These are phyloP conservation scores for Thripadectes ignobilis DNA, from an alignment of 2,797 vertebrate genomes.

Conservation along the genomic window DNA sequence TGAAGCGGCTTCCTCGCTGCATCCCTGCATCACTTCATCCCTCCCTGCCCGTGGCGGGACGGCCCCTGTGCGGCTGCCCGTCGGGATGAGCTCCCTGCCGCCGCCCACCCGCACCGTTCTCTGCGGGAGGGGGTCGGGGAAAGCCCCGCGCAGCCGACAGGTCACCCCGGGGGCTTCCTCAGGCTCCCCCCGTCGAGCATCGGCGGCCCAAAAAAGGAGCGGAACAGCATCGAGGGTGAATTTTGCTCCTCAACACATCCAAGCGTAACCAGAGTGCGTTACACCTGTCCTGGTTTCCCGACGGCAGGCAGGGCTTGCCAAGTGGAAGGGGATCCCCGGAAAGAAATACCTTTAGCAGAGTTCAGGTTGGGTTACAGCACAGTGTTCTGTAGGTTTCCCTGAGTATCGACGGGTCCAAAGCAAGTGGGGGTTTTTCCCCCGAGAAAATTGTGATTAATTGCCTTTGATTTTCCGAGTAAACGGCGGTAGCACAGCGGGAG, in stretches of 20 bases:
- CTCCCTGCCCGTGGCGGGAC: not conserved
- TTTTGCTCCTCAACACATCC: not conserved
- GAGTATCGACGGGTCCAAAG: not conserved
- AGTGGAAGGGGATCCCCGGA: not conserved
- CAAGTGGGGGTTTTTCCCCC: not conserved
- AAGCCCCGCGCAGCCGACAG: not conserved
- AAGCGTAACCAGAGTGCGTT: rapidly evolving
- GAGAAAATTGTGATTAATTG: not conserved
- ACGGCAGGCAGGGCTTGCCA: not conserved
- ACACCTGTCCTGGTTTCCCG: not conserved
- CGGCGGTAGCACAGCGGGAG: not conserved
- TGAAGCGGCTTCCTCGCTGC: not conserved
- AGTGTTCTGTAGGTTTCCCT: not conserved
- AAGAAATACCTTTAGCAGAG: not conserved
- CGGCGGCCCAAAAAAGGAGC: not conserved
- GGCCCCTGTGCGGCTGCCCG: not conserved
- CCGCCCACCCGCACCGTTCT: not conserved
- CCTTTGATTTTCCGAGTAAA: not conserved
- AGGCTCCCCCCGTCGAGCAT: not conserved
- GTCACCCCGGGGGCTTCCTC: not conserved
- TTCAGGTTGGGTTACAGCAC: not conserved
- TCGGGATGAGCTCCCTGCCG: not conserved
- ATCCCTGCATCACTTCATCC: no score
- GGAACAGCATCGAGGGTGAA: not conserved
- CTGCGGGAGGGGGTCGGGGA: not conserved